A percentile compares a stretch with the other conserved stretches of the same genome.
Conservation (phyloP, 2,888 invertebrate genomes). For the Sicus ferrugineus region DNA sequence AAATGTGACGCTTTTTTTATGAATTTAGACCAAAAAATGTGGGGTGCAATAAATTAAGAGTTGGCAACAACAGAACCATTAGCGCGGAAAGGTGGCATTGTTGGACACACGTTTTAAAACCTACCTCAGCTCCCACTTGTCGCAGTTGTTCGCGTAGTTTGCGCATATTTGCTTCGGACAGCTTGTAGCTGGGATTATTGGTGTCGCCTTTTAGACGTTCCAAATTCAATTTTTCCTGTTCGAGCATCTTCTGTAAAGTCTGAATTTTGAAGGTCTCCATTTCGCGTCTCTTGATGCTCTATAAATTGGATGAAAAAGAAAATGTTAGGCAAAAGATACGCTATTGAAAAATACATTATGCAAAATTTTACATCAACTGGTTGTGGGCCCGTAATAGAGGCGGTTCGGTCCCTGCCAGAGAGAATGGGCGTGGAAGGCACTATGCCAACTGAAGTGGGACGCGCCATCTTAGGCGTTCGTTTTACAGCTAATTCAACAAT, state of each 20-base stretch:
- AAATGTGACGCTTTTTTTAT: too few species aligned
- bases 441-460: constrained; percentile 64
- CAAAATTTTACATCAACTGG: constrained; percentile 80
- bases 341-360: neutral
- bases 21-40: too few species aligned
- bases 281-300: constrained; percentile 87
- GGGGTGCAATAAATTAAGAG: too few species aligned
- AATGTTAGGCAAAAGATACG: neutral
- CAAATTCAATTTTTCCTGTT: constrained; percentile 84
- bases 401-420: constrained; percentile 67
- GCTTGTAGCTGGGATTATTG: constrained; percentile 59
- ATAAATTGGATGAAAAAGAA: constrained; percentile 40
- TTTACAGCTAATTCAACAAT: constrained; percentile 77
- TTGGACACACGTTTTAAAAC: constrained; percentile 36
- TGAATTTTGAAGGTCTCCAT: constrained; percentile 83
- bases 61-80: too few species aligned
- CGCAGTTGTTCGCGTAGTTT: constrained; percentile 63
- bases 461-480: constrained; percentile 67
- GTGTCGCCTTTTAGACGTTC: constrained; percentile 73
- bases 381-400: constrained; percentile 79
- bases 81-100: too few species aligned
- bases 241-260: constrained; percentile 88
- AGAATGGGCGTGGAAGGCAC: constrained; percentile 68
- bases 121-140: constrained; percentile 64
- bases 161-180: constrained; percentile 62